Evolutionary conservation across 2,113 vertebrate species (phyloP).

Genomic region (Notothenia coriiceps): DNA sequence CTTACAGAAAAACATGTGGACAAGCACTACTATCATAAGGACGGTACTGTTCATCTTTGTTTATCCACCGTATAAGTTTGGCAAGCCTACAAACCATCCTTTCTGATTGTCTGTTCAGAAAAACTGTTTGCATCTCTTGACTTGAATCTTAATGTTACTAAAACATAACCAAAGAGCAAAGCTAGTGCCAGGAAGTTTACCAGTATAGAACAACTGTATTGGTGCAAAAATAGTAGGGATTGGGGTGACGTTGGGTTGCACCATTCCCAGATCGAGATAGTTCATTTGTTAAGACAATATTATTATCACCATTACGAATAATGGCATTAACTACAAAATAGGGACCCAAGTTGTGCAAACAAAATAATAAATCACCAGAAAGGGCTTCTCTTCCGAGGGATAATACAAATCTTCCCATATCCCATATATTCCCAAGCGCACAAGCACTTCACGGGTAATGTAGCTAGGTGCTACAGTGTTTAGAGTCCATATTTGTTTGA

Average conservation of each 20-base stretch:
- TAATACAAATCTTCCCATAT: slow-evolving; percentile 3
- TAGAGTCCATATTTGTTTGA: slow-evolving; percentile 17
- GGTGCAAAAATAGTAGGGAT: background rate
- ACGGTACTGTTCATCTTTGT: background rate
- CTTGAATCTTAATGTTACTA: background rate
- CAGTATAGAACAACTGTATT: background rate
- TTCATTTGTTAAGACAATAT: background rate
- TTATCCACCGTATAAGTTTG: background rate
- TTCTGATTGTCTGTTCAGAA: background rate
- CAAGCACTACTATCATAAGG: background rate
- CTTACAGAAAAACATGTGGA: too few species aligned
- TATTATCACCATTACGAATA: background rate
- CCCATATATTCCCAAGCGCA: background rate
- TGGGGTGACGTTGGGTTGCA: background rate
- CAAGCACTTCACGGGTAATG: slow-evolving; percentile 8
- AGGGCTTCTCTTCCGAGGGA: background rate
- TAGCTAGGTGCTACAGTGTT: background rate
- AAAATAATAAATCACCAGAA: background rate
- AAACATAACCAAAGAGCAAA: background rate
- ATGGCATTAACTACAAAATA: slow-evolving; percentile 6
- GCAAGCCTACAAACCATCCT: background rate
- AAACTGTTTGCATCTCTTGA: background rate
- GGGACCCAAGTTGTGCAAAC: background rate
- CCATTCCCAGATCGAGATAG: slow-evolving; percentile 1
- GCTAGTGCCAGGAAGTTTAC: background rate